Evolutionary conservation across 2,797 vertebrate species (phyloP), one percentile per base, ranked within the genome.

Genomic region (Acanthornis magna): DNA sequence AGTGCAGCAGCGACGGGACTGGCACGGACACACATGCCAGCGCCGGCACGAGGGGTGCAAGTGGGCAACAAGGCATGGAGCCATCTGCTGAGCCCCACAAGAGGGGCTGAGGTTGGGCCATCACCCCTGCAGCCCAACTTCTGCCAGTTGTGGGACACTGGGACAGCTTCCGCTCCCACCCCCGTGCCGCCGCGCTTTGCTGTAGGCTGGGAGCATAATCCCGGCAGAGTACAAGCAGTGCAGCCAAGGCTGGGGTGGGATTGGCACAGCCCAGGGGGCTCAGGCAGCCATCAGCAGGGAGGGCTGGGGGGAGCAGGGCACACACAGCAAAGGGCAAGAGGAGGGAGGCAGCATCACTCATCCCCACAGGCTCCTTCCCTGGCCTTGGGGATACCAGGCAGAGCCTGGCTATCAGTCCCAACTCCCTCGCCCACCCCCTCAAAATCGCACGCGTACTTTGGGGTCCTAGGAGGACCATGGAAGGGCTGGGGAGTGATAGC

Each of bases 1-100:
- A 98, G 98, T 98, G 97, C 97, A 82, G 97, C 97, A 92, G 96
- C 91, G 18, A 94, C 78, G 1, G 89, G 43, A 88, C 17, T 15
- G 7, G 66, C 89, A 32, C 72, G n/a, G 88, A 86, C 85, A 36
- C 92, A 70, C 77, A 92, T 29, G 27, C 93, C 96, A 91, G 54
- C 85, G 30, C 88, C 30, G 9, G 82, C 95, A 88, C 73, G 8
- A 94, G 92, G 71, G 81, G 85, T 57, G 71, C 6, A 20, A 88
- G 88, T 40, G 38, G 13, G 26, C 27, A n/a, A 43, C 61, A 16
- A 74, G 72, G 83, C 54, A 14, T 1, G 3, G 66, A 93, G 40
- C 65, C 80, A 38, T 48, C 40, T 26, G 3, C 29, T 2, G 7
- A 71, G 70, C 12, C 23, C 60, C 74, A n/a, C 20, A 6, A 30